Evolutionary conservation across 2,113 vertebrate genomes (phyloP), one percentile per base, ranked within the genome.

Genomic region (Epinephelus cyanopodus): DNA sequence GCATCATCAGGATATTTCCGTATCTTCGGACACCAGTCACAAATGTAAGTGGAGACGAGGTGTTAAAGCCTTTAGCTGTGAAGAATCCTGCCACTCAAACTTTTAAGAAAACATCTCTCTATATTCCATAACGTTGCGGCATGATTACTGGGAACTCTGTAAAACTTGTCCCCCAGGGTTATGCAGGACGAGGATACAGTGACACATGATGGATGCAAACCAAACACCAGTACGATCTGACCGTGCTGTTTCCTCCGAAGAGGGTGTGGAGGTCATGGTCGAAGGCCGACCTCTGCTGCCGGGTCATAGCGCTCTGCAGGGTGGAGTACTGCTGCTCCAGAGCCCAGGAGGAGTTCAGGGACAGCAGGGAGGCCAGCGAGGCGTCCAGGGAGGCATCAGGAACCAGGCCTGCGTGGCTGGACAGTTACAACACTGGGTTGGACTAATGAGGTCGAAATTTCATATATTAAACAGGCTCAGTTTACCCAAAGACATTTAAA

Each of bases 361-460:
- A 79, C 21, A 79, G 67, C 77, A 79, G 33, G 18, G 77, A 47
- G 58, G 50, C 48, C 58, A 79, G 58, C 0, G 77, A 62, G 58
- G 66, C n/a, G 5, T 79, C 67, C 48, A 79, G 33, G 23, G 66
- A 79, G 47, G 76, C 47, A 14, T 79, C 76, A 42, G 76, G 77
- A 45, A 70, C n/a, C 47, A 71, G n/a, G 23, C 67, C 77, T 79
- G 77, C 77, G n/a, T 79, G 23, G 48, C 77, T 79, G 48, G 66
- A 69, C 27, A 50, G 65, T 79, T 14, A 62, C 6, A 2, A 18
- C 13, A 68, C 21, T 60, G 25, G 39, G 25, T 58, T 47, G 39
- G 21, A 66, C 66, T 74, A 21, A 74, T 62, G 3, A 21, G 3
- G 13, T 62, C 1, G 6, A 48, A 52, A 33, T 33, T 68, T 53